Conservation (phyloP, 2,797 vertebrate species). For the Sebastes cheni region DNA sequence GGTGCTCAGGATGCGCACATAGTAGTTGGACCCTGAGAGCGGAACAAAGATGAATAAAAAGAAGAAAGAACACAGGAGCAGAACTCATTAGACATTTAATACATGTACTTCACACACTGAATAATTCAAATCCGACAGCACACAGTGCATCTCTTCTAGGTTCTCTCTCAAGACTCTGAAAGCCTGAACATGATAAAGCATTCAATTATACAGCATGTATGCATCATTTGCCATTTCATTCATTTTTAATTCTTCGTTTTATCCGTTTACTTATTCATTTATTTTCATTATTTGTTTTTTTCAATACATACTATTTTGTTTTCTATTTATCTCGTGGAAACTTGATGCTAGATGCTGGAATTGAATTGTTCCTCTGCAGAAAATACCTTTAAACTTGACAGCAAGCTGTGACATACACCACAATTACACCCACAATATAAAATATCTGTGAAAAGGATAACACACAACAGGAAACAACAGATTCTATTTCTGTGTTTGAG, state of each 20-base stretch:
- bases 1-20: slow-evolving; percentile 95
- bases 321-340: neutral
- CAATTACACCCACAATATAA: neutral
- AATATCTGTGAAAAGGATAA: neutral
- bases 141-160: neutral
- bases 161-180: slow-evolving; percentile 24
- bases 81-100: slow-evolving; percentile 45
- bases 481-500: neutral
- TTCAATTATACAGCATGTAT: slow-evolving; percentile 27
- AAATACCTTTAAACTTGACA: neutral
- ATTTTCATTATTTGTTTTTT: neutral
- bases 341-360: neutral
- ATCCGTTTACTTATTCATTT: neutral
- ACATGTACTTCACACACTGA: slow-evolving; percentile 13
- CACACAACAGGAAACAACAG: neutral
- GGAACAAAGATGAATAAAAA: neutral
- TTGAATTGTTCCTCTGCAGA: neutral
- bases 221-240: slow-evolving; percentile 14
- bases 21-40: slow-evolving; percentile 92
- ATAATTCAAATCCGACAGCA: slow-evolving; percentile 34
- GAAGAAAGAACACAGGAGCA: neutral
- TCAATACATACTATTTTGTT: neutral
- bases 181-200: slow-evolving; percentile 25
- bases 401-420: neutral
- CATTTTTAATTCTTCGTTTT: slow-evolving; percentile 19